Conservation (phyloP, 2,797 vertebrate genomes). For the Pteropus rufus region DNA sequence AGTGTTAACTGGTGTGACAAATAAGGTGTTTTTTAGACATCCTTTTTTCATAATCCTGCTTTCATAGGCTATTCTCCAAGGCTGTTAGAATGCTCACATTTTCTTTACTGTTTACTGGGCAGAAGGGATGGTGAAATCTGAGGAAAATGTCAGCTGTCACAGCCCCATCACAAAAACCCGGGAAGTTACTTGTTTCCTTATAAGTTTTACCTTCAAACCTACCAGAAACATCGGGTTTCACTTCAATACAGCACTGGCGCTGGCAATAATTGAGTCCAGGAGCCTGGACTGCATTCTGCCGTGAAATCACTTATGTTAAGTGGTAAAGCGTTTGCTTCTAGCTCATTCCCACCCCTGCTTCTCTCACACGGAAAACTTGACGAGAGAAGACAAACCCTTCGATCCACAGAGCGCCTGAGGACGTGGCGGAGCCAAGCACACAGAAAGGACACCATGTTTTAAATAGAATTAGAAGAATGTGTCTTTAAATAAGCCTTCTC, state of each 20-base stretch:
- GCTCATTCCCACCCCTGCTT: neutral
- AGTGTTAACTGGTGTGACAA: conserved; percentile 50
- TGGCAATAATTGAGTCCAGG: neutral
- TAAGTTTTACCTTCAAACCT: neutral
- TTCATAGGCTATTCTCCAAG: conserved; percentile 23
- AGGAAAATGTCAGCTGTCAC: fast-evolving
- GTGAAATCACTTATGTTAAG: fast-evolving
- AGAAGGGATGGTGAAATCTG: neutral
- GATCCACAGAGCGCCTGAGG: neutral
- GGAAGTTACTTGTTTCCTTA: neutral
- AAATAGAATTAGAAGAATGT: conserved; percentile 27
- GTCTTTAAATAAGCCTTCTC: neutral
- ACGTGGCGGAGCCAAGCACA: neutral
- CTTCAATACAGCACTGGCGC: neutral
- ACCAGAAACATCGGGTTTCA: neutral
- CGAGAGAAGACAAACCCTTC: neutral
- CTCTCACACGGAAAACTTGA: fast-evolving
- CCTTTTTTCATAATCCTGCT: neutral
- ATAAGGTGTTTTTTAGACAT: conserved; percentile 33
- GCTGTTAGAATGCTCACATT: neutral
- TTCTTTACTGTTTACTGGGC: neutral
- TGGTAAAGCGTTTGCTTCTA: fast-evolving
- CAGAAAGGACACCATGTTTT: neutral
- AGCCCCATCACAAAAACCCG: neutral
- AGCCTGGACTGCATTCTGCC: fast-evolving